Evolutionary conservation across 2,888 invertebrate genomes (phyloP).

Genomic region (Octodonta nipae): DNA sequence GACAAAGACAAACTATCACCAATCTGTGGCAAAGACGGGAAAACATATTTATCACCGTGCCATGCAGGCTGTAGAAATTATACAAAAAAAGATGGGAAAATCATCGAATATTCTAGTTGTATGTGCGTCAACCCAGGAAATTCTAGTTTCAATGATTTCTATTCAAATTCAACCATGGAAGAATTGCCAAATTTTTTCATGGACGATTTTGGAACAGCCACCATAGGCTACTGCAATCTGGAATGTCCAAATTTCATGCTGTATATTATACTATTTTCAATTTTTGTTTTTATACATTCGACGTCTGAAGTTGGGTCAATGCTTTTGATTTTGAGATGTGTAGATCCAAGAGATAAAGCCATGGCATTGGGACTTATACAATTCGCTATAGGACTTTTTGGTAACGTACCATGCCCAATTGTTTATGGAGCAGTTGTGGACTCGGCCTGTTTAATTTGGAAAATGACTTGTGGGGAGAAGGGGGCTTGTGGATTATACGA

Average conservation of each 20-base stretch:
- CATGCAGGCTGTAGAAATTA: conserved; percentile 70
- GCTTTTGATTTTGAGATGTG: conserved; percentile 78
- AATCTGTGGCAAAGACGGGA: conserved; percentile 69
- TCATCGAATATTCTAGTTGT: conserved; percentile 41
- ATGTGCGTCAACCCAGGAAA: conserved; percentile 33
- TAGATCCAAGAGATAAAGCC: conserved; percentile 82
- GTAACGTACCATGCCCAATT: conserved; percentile 90
- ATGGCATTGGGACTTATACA: conserved; percentile 90
- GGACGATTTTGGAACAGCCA: conserved; percentile 41
- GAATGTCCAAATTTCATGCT: conserved; percentile 66
- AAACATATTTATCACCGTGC: conserved; percentile 78
- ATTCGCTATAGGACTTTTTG: conserved; percentile 84
- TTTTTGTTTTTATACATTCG: conserved; percentile 82
- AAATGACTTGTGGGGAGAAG: conserved; percentile 62
- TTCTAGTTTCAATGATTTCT: conserved; percentile 8
- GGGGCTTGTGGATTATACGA: conserved; percentile 86
- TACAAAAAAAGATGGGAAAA: conserved; percentile 45
- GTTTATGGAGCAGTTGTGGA: conserved; percentile 86
- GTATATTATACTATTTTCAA: conserved; percentile 71
- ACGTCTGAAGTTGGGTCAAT: conserved; percentile 87
- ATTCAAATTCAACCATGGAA: too few species aligned
- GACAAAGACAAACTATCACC: conserved; percentile 66
- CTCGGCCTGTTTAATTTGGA: conserved; percentile 80
- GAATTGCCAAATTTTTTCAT: too few species aligned
- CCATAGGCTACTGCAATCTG: conserved; percentile 66